Base-by-base conservation (phyloP, 2,113 vertebrate species). In the Nothobranchius kuhntae region DNA sequence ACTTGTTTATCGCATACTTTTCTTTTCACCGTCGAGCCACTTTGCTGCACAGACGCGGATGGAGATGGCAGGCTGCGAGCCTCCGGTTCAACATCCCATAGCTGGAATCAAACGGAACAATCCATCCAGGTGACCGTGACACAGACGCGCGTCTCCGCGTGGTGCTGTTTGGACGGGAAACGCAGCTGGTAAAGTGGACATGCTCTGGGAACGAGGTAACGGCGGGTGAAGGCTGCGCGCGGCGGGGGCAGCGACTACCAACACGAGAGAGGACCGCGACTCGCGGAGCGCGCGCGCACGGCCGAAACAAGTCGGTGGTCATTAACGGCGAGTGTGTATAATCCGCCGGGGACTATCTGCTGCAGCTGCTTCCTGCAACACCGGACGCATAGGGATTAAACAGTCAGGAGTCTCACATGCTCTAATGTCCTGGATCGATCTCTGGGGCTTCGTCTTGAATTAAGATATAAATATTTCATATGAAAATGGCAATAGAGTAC, bases 241-340 rank as follows among this genome's bases (percentile, higher is more conserved):
- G 17, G 81, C 75, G 76, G 82, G 56, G 85, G 87, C 84, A 90
- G 89, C 87, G 81, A 88, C 85, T 86, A 75, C 85, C 83, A 78
- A 65, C 85, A 55, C 72, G 54, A 76, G 80, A 65, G 76, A 86
- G 85, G 85, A 80, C 80, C 77, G 84, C 60, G 81, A 63, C 72
- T 80, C 52, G 68, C 60, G 59, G 74, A 73, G 85, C 71, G 89
- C 88, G 90, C 87, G 87, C 77, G 87, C 88, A 90, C 85, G 83
- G 80, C 73, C 77, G 50, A 87, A 67, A 46, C 82, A 76, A 87
- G 80, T 80, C 83, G 88, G 45, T 71, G 90, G 85, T 89, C 90
- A 85, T 86, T 79, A 83, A 73, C 65, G 62, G 81, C 54, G 76
- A 58, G 71, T 8, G 38, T 7, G 9, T 85, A n/a, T 45, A 85